Conservation (phyloP, 2,113 vertebrate species). For the Phrynosoma platyrhinos region DNA sequence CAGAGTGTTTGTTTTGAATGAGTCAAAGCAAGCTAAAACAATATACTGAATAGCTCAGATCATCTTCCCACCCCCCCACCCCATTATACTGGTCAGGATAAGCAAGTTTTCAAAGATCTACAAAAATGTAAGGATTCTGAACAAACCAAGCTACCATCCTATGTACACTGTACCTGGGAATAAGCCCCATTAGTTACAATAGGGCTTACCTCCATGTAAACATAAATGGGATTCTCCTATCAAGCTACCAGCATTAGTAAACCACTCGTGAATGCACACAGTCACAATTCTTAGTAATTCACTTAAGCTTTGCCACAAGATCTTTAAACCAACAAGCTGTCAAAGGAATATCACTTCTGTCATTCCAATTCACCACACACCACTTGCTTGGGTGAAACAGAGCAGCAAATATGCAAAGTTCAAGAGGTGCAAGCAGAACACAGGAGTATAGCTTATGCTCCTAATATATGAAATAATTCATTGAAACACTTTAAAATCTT, state of each 20-base stretch:
- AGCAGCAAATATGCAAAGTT: not conserved
- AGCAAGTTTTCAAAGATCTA: not conserved
- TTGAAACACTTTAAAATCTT: not conserved
- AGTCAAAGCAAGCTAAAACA: not conserved
- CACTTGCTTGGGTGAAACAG: not conserved
- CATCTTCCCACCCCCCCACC: too few relatives aligned
- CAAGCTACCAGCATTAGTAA: not conserved
- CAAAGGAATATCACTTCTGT: not conserved
- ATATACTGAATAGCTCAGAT: not conserved
- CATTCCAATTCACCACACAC: not conserved
- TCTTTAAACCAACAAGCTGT: constrained; percentile 9
- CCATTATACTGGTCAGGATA: not conserved
- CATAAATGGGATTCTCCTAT: not conserved
- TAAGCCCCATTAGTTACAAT: not conserved
- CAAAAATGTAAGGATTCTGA: not conserved
- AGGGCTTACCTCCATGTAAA: not conserved
- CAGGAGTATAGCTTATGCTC: not conserved
- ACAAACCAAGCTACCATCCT: not conserved
- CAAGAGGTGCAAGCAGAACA: not conserved
- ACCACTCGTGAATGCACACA: not conserved
- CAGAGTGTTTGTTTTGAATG: not conserved
- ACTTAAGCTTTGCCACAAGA: not conserved
- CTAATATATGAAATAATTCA: not conserved
- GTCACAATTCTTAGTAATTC: not conserved
- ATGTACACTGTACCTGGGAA: not conserved